A percentile compares a stretch with the other conserved stretches of the same genome.
These are phyloP conservation scores for Ictidomys tridecemlineatus DNA, from an alignment of 2,113 vertebrate genomes.

Conservation along the genomic window DNA sequence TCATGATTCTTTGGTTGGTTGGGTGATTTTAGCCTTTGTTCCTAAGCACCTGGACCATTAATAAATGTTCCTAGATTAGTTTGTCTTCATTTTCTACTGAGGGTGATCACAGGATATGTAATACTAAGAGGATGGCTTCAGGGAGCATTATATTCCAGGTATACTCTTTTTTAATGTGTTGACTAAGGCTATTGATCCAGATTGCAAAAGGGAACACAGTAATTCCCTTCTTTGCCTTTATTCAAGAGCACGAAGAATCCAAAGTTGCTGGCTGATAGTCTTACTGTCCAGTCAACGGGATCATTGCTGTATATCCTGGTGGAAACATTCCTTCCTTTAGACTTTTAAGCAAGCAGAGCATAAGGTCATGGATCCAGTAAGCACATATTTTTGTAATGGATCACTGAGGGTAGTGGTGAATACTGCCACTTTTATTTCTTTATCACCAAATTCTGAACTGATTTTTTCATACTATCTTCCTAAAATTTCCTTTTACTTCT, in stretches of 20 bases:
- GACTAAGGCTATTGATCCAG: neutral
- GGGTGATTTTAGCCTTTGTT: neutral
- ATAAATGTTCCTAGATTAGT: neutral
- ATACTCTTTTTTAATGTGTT: neutral
- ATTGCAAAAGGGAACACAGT: neutral
- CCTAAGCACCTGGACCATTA: neutral
- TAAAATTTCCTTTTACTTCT: neutral
- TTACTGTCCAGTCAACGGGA: neutral
- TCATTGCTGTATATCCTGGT: neutral
- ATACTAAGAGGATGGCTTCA: neutral
- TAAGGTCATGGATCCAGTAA: no score
- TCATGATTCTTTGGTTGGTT: neutral
- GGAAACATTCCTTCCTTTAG: no score
- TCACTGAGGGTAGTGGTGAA: neutral
- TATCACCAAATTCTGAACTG: neutral
- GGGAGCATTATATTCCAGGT: neutral
- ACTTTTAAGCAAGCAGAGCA: no score
- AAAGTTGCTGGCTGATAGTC: neutral
- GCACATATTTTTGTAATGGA: no score
- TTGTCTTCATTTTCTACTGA: neutral
- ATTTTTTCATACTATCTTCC: no score
- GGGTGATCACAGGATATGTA: neutral
- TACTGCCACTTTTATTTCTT: neutral
- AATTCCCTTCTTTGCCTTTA: neutral
- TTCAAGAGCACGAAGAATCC: neutral